Evolutionary conservation across 2,113 vertebrate genomes (phyloP).

Genomic region (Megaceryle torquata): DNA sequence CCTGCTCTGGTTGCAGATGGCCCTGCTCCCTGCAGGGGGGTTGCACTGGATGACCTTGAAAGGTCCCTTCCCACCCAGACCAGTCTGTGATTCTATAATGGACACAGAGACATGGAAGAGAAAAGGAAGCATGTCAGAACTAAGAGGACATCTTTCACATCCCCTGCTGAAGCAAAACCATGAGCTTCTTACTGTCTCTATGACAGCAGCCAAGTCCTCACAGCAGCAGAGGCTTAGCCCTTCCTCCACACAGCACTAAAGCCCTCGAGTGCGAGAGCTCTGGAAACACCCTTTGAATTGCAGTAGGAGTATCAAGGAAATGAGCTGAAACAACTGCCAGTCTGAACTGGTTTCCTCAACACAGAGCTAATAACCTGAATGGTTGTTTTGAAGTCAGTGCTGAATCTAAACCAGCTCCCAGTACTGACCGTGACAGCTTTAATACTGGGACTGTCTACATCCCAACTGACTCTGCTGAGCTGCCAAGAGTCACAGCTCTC

Average conservation of each 20-base stretch:
- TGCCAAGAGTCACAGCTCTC: background rate
- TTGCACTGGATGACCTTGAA: too few relatives aligned
- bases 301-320: background rate
- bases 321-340: background rate
- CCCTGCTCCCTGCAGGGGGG: too few relatives aligned
- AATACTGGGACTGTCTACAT: background rate
- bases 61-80: too few relatives aligned
- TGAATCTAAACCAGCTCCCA: background rate
- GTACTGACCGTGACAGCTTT: too few relatives aligned
- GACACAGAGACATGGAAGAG: accelerated
- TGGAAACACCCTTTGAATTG: background rate
- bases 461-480: too few relatives aligned
- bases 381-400: background rate
- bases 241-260: background rate
- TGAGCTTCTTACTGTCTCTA: background rate
- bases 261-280: background rate
- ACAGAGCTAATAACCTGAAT: background rate
- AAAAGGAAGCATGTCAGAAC: background rate
- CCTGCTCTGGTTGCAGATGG: too few relatives aligned
- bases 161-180: background rate
- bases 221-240: background rate
- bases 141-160: too few relatives aligned
- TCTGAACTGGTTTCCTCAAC: background rate
- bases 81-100: background rate
- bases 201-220: background rate